Base-by-base conservation (phyloP, 2,888 invertebrate species). In the Torymus texanus region DNA sequence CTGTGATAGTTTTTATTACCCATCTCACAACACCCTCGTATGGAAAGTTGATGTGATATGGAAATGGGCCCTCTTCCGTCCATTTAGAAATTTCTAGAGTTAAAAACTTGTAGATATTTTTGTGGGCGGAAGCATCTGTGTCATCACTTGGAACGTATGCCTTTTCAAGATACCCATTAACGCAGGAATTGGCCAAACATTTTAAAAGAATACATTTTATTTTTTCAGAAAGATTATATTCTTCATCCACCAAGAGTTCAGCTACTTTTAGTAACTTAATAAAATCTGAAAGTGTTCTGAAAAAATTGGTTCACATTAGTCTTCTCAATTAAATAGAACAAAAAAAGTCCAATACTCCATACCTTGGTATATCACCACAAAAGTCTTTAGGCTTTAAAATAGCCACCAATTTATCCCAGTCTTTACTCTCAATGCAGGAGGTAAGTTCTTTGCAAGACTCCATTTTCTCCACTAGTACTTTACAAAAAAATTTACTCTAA, bases 131-230 rank as follows among this genome's bases (percentile, higher is more conserved):
- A 61, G 62, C 16, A 50, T 83, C 76, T n/a, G 18, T 62, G 55
- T 13, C 18, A 21, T 77, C 67, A 61, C 63, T 78, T 12, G 72
- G 55, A 16, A 62, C 10, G 63, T 83, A 84, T 51, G 79, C 73
- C 77, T 83, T 84, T 14, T 87, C 82, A 61, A 71, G 65, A 50
- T 86, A 89, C 4, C 85, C 83, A 50, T 85, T 83, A 5, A 87
- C 78, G 62, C 90, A 88, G 24, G 88, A 88, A 82, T 90, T 89
- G 10, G 86, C 86, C 55, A 89, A 76, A 63, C 88, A 88, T 82
- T 90, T 90, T 13, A 90, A 77, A 24, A 88, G 83, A 10, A 85
- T 59, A 51, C 85, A 85, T 84, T 83, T 85, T 18, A 86, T 74
- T 71, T 83, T 81, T 10, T 78, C 80, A 0, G 88, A 85, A 62